Percentiles rank a stretch among this genome's conserved stretches.
Conservation (phyloP, 2,888 invertebrate genomes). For the Trissolcus japonicus region DNA sequence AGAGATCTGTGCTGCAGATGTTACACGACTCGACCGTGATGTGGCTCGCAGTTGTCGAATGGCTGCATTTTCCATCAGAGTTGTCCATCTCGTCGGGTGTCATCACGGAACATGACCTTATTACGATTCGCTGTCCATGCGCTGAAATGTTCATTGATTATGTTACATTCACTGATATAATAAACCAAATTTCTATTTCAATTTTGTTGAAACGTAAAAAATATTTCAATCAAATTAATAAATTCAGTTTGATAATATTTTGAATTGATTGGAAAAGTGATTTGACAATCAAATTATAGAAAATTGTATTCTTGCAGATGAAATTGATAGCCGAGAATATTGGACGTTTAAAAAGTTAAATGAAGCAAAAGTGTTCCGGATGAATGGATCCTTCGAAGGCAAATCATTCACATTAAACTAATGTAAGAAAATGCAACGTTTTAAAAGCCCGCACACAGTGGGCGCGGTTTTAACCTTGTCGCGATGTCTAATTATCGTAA, state of each 20-base stretch:
- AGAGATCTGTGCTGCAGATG: slow-evolving; percentile 70
- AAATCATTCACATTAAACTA: slow-evolving; percentile 22
- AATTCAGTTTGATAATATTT: too few relatives aligned
- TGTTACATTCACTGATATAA: not conserved
- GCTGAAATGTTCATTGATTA: slow-evolving; percentile 56
- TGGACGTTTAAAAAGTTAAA: not conserved
- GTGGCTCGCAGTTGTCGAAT: slow-evolving; percentile 59
- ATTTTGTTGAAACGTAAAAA: too few relatives aligned
- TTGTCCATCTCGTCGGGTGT: slow-evolving; percentile 68
- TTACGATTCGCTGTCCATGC: slow-evolving; percentile 64
- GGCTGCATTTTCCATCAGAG: slow-evolving; percentile 66
- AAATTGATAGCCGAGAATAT: not conserved
- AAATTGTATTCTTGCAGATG: not conserved
- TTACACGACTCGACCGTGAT: slow-evolving; percentile 69
- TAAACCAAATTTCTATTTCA: not conserved
- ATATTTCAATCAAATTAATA: too few relatives aligned
- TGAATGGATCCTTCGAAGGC: slow-evolving; percentile 29
- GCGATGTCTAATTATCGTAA: slow-evolving; percentile 66
- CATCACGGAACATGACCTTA: slow-evolving; percentile 66
- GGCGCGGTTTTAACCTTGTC: slow-evolving; percentile 68
- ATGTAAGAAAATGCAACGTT: slow-evolving; percentile 24
- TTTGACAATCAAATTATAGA: too few relatives aligned
- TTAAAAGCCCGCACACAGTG: slow-evolving; percentile 29
- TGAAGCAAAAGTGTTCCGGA: slow-evolving; percentile 23
- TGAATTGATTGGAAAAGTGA: too few relatives aligned